Evolutionary conservation across 2,113 vertebrate species (phyloP), one percentile per base, ranked within the genome.

Genomic region (Nymphicus hollandicus): DNA sequence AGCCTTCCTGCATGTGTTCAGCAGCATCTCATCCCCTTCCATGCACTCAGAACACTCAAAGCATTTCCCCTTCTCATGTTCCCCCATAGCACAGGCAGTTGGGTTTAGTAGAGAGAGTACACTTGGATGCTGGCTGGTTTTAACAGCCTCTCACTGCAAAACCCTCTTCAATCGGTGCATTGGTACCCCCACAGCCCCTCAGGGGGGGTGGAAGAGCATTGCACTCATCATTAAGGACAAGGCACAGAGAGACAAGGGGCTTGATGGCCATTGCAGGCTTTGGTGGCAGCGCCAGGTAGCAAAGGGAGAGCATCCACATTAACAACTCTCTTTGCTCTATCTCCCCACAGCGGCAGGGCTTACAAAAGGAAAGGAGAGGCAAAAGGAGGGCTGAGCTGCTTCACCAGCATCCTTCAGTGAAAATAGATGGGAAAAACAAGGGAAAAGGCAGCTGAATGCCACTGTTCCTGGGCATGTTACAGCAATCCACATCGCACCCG

Each of bases 381-480:
- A 28, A 56, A 88, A 91, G 66, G 33, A 80, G 35, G 76, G 93
- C 91, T 77, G 92, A 92, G 93, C 79, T 15, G 58, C 81, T 13
- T 86, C 50, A 58, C 70, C 93, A 71, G 82, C 64, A 1, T 5
- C n/a, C 74, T 88, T 90, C 70, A 86, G 41, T 31, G 47, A 33
- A 81, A 49, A 52, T 47, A 92, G 86, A 95, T 13, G 72, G 49
- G 2, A 43, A 44, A 69, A 55, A 24, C 44, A 10, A 20, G 13
- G 17, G 22, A 9, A 33, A 55, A 96, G 52, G 69, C 55, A 50
- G 47, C n/a, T 25, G 65, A 68, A 37, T 43, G 65, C 61, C 17
- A 55, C 78, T 95, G 89, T 95, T 73, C 91, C 58, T n/a, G 22
- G 49, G 90, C 68, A 87, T 39, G 43, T 88, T 91, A 74, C 84